A percentile compares a stretch with the other conserved stretches of the same genome.
These are phyloP conservation scores for Morinoia aosen DNA, from an alignment of 2,888 invertebrate species.

Conservation along the genomic window DNA sequence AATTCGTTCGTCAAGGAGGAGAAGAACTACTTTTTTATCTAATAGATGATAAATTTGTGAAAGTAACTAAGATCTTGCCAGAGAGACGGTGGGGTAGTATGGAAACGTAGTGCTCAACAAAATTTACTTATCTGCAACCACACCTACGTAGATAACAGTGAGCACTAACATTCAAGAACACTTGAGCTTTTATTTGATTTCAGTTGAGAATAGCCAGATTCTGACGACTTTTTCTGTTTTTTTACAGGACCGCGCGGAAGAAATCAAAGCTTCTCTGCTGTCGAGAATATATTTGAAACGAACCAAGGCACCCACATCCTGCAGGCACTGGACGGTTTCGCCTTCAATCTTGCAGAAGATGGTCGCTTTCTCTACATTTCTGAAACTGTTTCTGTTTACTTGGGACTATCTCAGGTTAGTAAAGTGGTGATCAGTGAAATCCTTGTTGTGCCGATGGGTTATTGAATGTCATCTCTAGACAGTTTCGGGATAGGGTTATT, in stretches of 20 bases:
- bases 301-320: slow-evolving; percentile 98
- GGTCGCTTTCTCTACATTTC: slow-evolving; percentile 99
- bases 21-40: no score
- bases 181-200: neutral
- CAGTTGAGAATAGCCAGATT: neutral
- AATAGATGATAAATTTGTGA: no score
- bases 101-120: neutral
- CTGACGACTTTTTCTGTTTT: neutral
- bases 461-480: neutral
- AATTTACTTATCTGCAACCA: neutral
- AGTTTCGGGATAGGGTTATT: no score
- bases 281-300: slow-evolving; percentile 90
- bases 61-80: neutral
- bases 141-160: neutral
- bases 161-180: no score
- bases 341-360: slow-evolving; percentile 93
- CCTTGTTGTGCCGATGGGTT: neutral
- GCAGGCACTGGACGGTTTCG: slow-evolving; percentile 98
- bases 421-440: slow-evolving; percentile 54
- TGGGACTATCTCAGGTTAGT: slow-evolving; percentile 98
- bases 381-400: slow-evolving; percentile 99
- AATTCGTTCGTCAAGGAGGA: no score
- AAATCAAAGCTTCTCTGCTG: slow-evolving; percentile 72
- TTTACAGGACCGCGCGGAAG: slow-evolving; percentile 11
- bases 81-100: neutral